Conservation (phyloP, 2,888 invertebrate species). For the Drosophila nr. medialis region DNA sequence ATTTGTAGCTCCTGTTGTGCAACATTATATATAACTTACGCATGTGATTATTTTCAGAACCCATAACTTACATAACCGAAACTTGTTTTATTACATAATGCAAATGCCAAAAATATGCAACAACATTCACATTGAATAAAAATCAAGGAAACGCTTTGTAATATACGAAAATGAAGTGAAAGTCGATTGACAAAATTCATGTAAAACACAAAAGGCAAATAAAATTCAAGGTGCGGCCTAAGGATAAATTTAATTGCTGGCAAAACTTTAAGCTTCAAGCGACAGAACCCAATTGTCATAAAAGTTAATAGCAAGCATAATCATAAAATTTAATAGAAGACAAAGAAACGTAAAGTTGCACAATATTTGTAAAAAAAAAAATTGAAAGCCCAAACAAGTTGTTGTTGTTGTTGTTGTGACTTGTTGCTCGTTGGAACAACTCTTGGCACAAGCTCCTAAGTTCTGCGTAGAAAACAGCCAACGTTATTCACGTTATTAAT, state of each 20-base stretch:
- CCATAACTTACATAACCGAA: neutral
- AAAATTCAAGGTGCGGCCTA: conserved; percentile 60
- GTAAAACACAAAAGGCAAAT: conserved; percentile 58
- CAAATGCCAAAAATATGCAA: conserved; percentile 7
- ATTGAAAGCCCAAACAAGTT: conserved; percentile 13
- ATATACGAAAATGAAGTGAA: conserved; percentile 28
- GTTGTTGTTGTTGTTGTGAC: neutral
- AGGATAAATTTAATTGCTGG: conserved; percentile 47
- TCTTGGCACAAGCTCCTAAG: conserved; percentile 30
- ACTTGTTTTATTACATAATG: neutral
- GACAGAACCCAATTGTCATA: conserved; percentile 46
- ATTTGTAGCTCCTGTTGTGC: neutral
- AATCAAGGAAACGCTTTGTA: conserved; percentile 36
- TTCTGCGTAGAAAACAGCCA: conserved; percentile 1
- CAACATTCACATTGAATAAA: conserved; percentile 2
- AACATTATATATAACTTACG: neutral
- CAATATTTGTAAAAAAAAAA: neutral
- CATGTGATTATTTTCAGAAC: conserved; percentile 2
- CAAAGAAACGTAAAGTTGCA: neutral
- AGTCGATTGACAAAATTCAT: conserved; percentile 42
- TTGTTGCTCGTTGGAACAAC: conserved; percentile 3
- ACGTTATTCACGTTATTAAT: neutral
- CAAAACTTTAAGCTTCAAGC: conserved; percentile 13
- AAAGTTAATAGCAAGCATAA: conserved; percentile 17
- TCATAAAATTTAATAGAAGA: neutral